Evolutionary conservation across 2,113 vertebrate genomes (phyloP).

Genomic region (Amphiprion percula): DNA sequence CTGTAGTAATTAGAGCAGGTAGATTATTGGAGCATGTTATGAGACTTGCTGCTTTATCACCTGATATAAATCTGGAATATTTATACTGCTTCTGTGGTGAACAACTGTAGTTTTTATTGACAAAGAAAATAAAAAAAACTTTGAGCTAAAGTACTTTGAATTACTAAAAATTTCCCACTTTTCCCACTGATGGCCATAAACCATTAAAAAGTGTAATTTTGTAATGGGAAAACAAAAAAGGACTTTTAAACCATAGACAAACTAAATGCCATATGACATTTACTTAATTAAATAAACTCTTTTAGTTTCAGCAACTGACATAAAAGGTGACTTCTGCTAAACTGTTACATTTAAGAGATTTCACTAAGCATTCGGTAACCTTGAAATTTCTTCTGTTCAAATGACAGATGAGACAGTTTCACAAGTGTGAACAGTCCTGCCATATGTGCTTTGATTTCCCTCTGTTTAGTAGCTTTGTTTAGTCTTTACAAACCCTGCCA

Average conservation of each 20-base stretch:
- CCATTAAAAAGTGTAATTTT: conserved; percentile 3
- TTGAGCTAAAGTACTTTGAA: conserved; percentile 32
- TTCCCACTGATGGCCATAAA: neutral
- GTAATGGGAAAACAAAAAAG: conserved; percentile 3
- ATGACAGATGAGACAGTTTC: conserved; percentile 48
- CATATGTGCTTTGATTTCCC: conserved; percentile 67
- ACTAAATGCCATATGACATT: conserved; percentile 21
- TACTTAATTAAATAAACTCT: conserved; percentile 29
- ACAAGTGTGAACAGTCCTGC: conserved; percentile 47
- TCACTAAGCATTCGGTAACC: conserved; percentile 31
- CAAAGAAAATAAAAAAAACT: conserved; percentile 63
- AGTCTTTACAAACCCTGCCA: conserved; percentile 67
- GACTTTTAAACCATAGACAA: conserved; percentile 2
- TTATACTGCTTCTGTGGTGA: conserved; percentile 80
- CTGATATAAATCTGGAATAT: conserved; percentile 84
- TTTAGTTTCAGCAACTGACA: conserved; percentile 10
- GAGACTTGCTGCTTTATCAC: conserved; percentile 83
- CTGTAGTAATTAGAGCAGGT: conserved; percentile 85
- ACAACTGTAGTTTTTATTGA: conserved; percentile 79
- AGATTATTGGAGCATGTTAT: conserved; percentile 85
- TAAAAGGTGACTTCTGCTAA: neutral
- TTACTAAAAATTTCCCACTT: conserved; percentile 14
- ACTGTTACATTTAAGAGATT: conserved; percentile 25
- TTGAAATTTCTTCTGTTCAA: conserved; percentile 64
- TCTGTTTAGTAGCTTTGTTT: conserved; percentile 62